Percentiles rank a stretch among this genome's conserved stretches.
Conservation (phyloP, 2,888 invertebrate species). For the Timema cristinae region DNA sequence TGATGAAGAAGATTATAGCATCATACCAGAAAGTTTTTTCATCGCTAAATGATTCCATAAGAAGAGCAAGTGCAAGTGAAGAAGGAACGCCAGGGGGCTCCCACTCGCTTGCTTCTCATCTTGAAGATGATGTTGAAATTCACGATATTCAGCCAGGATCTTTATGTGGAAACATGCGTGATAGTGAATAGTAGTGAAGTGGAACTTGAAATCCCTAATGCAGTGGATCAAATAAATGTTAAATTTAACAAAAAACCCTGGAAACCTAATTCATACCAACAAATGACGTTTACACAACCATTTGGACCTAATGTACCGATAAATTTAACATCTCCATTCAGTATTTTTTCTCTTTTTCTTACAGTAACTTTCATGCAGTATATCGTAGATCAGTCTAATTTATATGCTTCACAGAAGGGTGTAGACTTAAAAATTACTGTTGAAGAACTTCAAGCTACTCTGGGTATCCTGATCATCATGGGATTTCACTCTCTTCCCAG, state of each 20-base stretch:
- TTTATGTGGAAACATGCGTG: too few relatives aligned
- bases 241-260: slow-evolving; percentile 3
- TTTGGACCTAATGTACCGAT: neutral
- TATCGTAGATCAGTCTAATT: slow-evolving; percentile 18
- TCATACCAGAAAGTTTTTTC: neutral
- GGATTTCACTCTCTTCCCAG: slow-evolving; percentile 19
- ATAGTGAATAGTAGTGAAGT: neutral
- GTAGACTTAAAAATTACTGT: neutral
- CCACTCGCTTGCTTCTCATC: too few relatives aligned
- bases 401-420: slow-evolving; percentile 14
- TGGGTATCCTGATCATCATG: slow-evolving; percentile 21
- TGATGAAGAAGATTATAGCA: neutral
- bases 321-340: slow-evolving; percentile 5
- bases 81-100: neutral
- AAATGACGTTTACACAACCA: neutral
- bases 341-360: slow-evolving; percentile 9
- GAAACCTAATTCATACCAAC: neutral
- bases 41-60: neutral
- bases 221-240: neutral
- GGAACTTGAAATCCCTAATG: neutral
- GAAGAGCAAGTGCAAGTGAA: neutral
- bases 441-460: slow-evolving; percentile 11
- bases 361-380: neutral
- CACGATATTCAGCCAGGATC: too few relatives aligned
- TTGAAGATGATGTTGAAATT: too few relatives aligned